Conservation (phyloP, 2,888 invertebrate species). For the Callinectes sapidus region DNA sequence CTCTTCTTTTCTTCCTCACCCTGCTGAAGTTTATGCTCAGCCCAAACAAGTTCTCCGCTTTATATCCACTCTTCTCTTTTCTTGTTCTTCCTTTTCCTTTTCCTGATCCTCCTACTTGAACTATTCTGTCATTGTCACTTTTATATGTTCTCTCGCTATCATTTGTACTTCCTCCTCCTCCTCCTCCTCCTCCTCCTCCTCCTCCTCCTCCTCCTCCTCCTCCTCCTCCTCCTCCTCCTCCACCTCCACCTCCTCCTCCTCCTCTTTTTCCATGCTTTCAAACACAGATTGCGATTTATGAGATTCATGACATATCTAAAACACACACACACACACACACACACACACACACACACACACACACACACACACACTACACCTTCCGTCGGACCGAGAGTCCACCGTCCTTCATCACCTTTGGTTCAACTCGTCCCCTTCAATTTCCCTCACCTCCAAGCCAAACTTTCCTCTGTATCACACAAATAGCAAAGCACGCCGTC, state of each 20-base stretch:
- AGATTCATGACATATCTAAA: not conserved
- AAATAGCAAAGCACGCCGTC: conserved; percentile 27
- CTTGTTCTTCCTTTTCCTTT: not conserved
- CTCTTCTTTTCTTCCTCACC: no score
- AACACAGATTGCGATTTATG: not conserved
- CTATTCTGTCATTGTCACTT: not conserved
- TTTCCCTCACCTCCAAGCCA: not conserved
- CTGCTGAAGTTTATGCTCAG: not conserved
- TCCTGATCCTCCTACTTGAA: not conserved
- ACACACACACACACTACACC: conserved; percentile 22
- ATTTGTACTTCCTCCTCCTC: conserved; percentile 12
- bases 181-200: conserved; percentile 24
- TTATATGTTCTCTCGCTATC: not conserved
- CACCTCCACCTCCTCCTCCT: no score
- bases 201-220: not conserved
- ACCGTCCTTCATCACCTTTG: conserved; percentile 4
- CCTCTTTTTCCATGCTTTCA: not conserved
- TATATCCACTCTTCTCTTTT: not conserved
- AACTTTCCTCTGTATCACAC: conserved; percentile 28
- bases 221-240: conserved; percentile 21
- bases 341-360: conserved; percentile 19
- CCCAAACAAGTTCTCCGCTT: no score
- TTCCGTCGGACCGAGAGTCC: not conserved
- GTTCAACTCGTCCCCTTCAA: conserved; percentile 12
- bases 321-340: conserved; percentile 9